phyloP scores from a whole-genome alignment of 2,888 invertebrate species.

The Hesperia comma region DNA sequence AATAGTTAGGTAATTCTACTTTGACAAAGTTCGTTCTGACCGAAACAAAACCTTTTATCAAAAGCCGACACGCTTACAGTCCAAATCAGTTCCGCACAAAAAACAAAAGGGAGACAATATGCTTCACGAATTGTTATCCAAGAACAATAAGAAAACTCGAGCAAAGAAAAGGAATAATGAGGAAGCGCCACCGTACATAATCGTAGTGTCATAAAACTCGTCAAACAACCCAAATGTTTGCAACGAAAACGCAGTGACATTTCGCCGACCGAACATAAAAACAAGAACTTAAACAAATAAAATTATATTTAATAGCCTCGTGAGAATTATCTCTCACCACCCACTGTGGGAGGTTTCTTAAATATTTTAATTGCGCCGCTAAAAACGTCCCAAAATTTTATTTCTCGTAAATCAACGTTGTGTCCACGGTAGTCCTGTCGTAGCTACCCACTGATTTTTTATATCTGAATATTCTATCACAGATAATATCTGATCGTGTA shows the following conservation, averaged over 20 bases:
- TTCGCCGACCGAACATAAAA: constrained; percentile 55
- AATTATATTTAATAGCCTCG: constrained; percentile 82
- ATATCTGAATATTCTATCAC: constrained; percentile 39
- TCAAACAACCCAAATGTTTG: constrained; percentile 53
- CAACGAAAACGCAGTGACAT: constrained; percentile 59
- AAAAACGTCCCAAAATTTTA: constrained; percentile 76
- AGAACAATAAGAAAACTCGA: constrained; percentile 37
- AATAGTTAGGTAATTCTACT: too few relatives aligned
- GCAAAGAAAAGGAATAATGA: constrained; percentile 29
- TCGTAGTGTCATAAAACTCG: constrained; percentile 57
- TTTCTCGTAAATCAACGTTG: constrained; percentile 76
- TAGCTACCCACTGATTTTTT: constrained; percentile 39
- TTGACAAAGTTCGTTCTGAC: too few relatives aligned
- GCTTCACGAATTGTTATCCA: constrained; percentile 15
- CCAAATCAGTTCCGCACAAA: constrained; percentile 14
- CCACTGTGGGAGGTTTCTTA: constrained; percentile 78
- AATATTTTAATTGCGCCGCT: constrained; percentile 82
- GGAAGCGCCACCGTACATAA: constrained; percentile 49
- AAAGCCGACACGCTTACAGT: too few relatives aligned
- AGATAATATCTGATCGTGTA: constrained; percentile 32
- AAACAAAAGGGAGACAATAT: constrained; percentile 1
- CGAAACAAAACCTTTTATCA: too few relatives aligned
- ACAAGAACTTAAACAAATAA: constrained; percentile 71
- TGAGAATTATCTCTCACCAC: constrained; percentile 83
- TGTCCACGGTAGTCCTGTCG: constrained; percentile 72